Percentiles rank a stretch among this genome's conserved stretches.
Evolutionary conservation across 2,888 invertebrate species (phyloP).

Genomic region (Acanthosepion lycidas): DNA sequence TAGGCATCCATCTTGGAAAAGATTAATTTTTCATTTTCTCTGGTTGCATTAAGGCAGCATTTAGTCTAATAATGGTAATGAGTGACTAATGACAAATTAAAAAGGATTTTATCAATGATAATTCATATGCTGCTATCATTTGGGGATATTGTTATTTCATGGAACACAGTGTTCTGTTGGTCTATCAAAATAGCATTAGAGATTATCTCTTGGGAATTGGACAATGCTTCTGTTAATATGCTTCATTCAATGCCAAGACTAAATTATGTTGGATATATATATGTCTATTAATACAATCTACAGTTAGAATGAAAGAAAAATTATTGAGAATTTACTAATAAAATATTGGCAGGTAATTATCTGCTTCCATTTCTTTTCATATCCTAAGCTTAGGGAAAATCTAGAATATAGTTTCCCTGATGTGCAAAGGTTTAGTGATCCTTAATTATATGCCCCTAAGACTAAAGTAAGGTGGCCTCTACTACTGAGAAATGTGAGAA

Average conservation of each 20-base stretch:
- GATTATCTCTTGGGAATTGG: neutral
- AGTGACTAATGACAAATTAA: constrained; percentile 4
- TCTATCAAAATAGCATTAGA: neutral
- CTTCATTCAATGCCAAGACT: neutral
- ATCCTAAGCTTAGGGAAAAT: neutral
- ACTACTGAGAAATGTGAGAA: no score
- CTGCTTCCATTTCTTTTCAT: neutral
- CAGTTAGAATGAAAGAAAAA: neutral
- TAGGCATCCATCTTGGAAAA: constrained; percentile 8
- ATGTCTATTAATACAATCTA: neutral
- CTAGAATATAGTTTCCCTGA: neutral
- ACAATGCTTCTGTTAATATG: neutral
- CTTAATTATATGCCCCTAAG: no score
- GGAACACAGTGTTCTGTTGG: neutral
- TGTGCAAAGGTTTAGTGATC: neutral
- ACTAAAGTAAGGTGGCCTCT: no score
- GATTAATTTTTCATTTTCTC: constrained; percentile 4
- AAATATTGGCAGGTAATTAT: neutral
- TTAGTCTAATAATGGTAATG: constrained; percentile 33
- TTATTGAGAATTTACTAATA: neutral
- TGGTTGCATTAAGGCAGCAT: constrained; percentile 33
- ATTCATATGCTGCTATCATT: neutral
- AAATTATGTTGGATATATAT: neutral
- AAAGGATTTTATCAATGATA: constrained; percentile 10
- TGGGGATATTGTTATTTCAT: neutral